These are phyloP conservation scores for Sesia bembeciformis DNA, from an alignment of 2,888 invertebrate genomes.

Conservation along the genomic window DNA sequence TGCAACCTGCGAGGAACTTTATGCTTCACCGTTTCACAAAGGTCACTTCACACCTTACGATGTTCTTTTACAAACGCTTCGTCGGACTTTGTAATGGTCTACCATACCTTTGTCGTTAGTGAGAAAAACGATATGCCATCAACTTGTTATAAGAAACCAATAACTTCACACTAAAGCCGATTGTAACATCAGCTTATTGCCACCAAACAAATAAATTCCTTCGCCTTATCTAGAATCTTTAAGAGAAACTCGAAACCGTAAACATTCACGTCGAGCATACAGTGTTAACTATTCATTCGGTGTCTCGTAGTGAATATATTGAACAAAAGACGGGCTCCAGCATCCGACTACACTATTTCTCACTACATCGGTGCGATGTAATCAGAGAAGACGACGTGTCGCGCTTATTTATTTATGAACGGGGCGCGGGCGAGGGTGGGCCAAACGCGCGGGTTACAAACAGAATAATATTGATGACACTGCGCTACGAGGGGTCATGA, in stretches of 20 bases:
- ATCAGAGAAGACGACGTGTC: conserved; percentile 75
- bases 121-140: conserved; percentile 12
- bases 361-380: conserved; percentile 74
- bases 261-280: conserved; percentile 62
- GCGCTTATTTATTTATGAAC: conserved; percentile 74
- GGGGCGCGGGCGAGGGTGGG: conserved; percentile 70
- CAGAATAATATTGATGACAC: conserved; percentile 76
- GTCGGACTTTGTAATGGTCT: neutral
- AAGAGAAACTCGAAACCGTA: conserved; percentile 71
- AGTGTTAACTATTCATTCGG: conserved; percentile 67
- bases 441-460: conserved; percentile 69
- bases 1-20: neutral
- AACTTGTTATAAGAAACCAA: conserved; percentile 36
- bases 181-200: conserved; percentile 67
- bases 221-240: conserved; percentile 64
- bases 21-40: neutral
- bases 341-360: conserved; percentile 72
- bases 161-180: conserved; percentile 50
- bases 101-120: neutral
- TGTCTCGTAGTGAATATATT: conserved; percentile 63
- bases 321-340: conserved; percentile 70
- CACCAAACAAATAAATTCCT: conserved; percentile 66
- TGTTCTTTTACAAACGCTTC: neutral
- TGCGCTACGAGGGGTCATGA: conserved; percentile 73
- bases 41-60: too few relatives aligned